These are phyloP conservation scores for Latrodectus geometricus DNA, from an alignment of 1,140 invertebrate species.

Conservation along the genomic window DNA sequence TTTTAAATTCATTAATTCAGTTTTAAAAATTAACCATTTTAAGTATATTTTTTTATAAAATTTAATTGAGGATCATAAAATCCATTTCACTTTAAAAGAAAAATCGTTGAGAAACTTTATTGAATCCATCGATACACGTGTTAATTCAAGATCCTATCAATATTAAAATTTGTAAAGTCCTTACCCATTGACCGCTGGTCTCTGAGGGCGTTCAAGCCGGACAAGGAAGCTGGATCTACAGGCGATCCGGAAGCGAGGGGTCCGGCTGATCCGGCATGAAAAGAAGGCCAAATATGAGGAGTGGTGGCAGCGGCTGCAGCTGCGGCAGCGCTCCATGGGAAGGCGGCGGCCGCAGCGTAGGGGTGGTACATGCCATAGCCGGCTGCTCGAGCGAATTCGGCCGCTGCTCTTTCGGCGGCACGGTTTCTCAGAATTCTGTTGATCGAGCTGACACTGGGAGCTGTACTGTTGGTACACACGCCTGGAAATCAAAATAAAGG, in stretches of 20 bases:
- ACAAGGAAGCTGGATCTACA: conserved; percentile 25
- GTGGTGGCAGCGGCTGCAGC: conserved; percentile 64
- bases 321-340: conserved; percentile 63
- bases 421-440: conserved; percentile 89
- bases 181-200: conserved; percentile 52
- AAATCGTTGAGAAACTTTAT: too few relatives aligned
- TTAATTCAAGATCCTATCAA: neutral
- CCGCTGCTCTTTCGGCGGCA: conserved; percentile 91
- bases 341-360: conserved; percentile 63
- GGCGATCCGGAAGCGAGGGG: conserved; percentile 34
- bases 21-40: too few relatives aligned
- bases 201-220: conserved; percentile 31
- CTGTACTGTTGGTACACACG: conserved; percentile 89
- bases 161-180: conserved; percentile 1
- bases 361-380: conserved; percentile 84
- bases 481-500: conserved; percentile 70
- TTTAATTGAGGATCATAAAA: too few relatives aligned
- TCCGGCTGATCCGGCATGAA: conserved; percentile 28
- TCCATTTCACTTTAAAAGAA: too few relatives aligned
- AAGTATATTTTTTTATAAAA: too few relatives aligned
- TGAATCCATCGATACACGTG: too few relatives aligned
- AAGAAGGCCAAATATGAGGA: conserved; percentile 44
- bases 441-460: conserved; percentile 91
- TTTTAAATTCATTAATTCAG: too few relatives aligned
- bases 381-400: conserved; percentile 90